Evolutionary conservation across 2,113 vertebrate genomes (phyloP).

Genomic region (cattle (Bos taurus)): DNA sequence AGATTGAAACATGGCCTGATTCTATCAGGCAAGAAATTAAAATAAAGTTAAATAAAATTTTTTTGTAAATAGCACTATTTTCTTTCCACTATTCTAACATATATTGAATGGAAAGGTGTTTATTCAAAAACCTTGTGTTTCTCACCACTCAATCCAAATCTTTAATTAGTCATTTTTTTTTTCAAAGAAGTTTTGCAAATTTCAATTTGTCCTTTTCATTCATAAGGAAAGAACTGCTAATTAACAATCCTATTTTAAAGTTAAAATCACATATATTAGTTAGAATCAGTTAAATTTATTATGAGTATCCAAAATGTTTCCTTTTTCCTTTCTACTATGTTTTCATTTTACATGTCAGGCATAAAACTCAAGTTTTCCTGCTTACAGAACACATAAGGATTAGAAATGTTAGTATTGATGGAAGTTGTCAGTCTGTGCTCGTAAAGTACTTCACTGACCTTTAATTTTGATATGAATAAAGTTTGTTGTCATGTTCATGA

Average conservation of each 20-base stretch:
- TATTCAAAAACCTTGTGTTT: background rate
- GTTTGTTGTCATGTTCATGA: slow-evolving; percentile 64
- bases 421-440: slow-evolving; percentile 65
- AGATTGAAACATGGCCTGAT: background rate
- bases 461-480: slow-evolving; percentile 77
- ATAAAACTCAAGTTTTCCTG: slow-evolving; percentile 35
- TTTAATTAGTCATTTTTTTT: background rate
- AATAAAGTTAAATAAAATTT: background rate
- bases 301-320: slow-evolving; percentile 34
- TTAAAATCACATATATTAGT: background rate
- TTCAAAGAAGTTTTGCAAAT: background rate
- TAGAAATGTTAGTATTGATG: slow-evolving; percentile 61
- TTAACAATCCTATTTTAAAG: background rate
- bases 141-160: background rate
- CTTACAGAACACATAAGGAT: slow-evolving; percentile 64
- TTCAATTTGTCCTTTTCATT: background rate
- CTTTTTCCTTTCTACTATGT: slow-evolving; percentile 17
- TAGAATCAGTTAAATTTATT: background rate
- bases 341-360: slow-evolving; percentile 49
- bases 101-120: background rate
- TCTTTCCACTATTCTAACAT: background rate
- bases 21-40: background rate
- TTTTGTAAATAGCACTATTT: background rate
- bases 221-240: background rate
- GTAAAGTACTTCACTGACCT: slow-evolving; percentile 71